Evolutionary conservation across 2,888 invertebrate species (phyloP).

Genomic region (Saturnia pavonia): DNA sequence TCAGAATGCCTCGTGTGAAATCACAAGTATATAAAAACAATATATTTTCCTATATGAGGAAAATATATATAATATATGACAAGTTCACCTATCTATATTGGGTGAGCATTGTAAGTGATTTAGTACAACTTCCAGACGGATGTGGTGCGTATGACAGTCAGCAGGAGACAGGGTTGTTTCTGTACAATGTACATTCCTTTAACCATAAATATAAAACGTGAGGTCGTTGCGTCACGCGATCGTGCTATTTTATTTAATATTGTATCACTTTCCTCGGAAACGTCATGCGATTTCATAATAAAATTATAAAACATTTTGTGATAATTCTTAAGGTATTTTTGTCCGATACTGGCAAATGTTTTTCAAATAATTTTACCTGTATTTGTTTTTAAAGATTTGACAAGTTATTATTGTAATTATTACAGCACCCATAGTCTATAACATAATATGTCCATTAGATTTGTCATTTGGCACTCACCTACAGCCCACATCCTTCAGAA

Average conservation of each 20-base stretch:
- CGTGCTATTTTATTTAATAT: not conserved
- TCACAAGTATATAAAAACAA: not conserved
- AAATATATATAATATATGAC: no score
- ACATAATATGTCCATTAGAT: no score
- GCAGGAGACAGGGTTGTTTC: not conserved
- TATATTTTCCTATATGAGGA: not conserved
- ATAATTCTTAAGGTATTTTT: not conserved
- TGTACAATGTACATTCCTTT: conserved; percentile 4
- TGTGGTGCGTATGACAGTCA: not conserved
- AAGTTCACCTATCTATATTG: not conserved
- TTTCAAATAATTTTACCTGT: no score
- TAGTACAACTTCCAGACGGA: not conserved
- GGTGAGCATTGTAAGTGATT: not conserved
- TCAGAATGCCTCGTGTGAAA: no score
- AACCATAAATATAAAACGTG: conserved; percentile 5
- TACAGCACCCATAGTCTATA: no score
- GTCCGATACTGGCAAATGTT: no score
- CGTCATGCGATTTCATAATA: not conserved
- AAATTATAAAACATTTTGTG: not conserved
- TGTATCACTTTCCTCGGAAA: not conserved
- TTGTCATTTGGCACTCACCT: no score
- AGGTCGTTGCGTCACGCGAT: conserved; percentile 6
- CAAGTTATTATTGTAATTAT: no score
- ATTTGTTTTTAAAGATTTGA: no score
- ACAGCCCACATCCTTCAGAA: not conserved